Conservation (phyloP, 1,140 invertebrate genomes). For the Atta texana region DNA sequence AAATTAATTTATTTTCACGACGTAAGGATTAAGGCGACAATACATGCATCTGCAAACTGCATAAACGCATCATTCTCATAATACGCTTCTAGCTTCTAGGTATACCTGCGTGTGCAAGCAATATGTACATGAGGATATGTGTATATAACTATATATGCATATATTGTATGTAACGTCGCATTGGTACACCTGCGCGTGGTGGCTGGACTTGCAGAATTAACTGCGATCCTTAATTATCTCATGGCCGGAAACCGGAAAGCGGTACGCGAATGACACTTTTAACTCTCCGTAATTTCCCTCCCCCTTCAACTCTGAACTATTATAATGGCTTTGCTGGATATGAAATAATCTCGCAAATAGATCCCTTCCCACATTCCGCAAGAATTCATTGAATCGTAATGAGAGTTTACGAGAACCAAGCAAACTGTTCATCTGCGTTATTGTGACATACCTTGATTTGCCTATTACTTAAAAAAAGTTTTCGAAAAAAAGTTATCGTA, state of each 20-base stretch:
- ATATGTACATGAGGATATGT: not conserved
- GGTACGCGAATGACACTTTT: constrained; percentile 64
- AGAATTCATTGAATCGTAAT: constrained; percentile 56
- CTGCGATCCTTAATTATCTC: constrained; percentile 64
- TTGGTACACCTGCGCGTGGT: constrained; percentile 46
- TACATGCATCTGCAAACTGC: constrained; percentile 19
- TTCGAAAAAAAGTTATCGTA: not conserved
- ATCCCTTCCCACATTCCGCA: constrained; percentile 24
- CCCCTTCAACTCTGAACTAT: constrained; percentile 1
- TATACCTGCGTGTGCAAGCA: not conserved
- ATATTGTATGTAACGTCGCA: constrained; percentile 17
- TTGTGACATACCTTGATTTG: constrained; percentile 14
- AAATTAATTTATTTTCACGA: constrained; percentile 12
- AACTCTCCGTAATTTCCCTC: constrained; percentile 54
- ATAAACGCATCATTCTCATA: constrained; percentile 33
- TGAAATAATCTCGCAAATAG: constrained; percentile 63
- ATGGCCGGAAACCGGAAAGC: constrained; percentile 54
- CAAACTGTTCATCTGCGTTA: not conserved
- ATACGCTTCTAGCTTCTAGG: constrained; percentile 7
- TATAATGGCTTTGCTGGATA: constrained; percentile 49
- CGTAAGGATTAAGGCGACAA: constrained; percentile 24
- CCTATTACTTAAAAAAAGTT: not conserved
- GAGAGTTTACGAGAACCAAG: constrained; percentile 18
- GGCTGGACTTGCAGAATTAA: constrained; percentile 57
- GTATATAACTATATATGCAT: not conserved